phyloP scores from a whole-genome alignment of 2,113 vertebrate genomes.

The Glaucidium brasilianum region DNA sequence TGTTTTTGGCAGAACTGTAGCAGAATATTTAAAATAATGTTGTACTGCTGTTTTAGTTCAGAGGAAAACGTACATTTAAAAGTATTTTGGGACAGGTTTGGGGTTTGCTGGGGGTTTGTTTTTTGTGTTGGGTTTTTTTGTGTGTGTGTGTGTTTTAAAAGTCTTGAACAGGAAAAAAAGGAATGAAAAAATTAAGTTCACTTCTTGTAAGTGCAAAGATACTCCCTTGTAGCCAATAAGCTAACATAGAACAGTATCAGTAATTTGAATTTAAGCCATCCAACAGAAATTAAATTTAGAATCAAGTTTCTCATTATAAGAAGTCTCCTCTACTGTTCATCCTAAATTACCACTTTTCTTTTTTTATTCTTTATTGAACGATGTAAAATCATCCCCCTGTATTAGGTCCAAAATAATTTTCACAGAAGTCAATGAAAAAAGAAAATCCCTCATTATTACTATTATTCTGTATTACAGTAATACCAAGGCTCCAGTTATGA shows the following conservation, averaged over 20 bases:
- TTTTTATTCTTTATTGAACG: background rate
- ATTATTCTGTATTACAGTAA: background rate
- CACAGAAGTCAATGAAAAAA: background rate
- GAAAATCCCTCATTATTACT: background rate
- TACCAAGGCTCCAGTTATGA: background rate
- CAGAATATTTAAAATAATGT: background rate
- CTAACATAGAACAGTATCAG: background rate
- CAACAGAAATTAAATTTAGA: background rate
- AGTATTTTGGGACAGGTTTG: background rate
- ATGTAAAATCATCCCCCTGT: background rate
- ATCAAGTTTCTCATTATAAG: background rate
- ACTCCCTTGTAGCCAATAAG: background rate
- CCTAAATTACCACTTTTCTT: background rate
- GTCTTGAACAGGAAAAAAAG: background rate
- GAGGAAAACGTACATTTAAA: background rate
- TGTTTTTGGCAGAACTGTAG: background rate
- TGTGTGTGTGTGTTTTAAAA: background rate
- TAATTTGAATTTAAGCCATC: background rate
- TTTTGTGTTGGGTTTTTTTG: background rate
- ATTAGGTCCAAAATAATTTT: background rate
- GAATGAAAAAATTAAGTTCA: background rate
- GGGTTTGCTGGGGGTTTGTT: too few species aligned
- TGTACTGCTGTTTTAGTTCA: background rate
- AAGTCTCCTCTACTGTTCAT: background rate
- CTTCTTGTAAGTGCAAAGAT: background rate